phyloP scores from a whole-genome alignment of 2,888 invertebrate genomes.

The Pyralis farinalis region DNA sequence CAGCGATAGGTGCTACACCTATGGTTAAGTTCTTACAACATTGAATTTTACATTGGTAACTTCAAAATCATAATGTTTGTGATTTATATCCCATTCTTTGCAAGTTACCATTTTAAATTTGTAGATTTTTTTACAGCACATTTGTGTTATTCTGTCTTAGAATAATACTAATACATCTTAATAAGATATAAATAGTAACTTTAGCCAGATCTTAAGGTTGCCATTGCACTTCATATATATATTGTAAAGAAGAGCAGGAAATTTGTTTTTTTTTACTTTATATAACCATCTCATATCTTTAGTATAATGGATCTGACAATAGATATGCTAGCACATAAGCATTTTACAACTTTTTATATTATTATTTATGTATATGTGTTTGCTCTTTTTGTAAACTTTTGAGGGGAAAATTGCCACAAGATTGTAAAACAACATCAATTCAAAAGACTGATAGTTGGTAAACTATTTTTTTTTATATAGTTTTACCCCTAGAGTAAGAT shows the following conservation, averaged over 20 bases:
- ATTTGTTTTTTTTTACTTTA: background rate
- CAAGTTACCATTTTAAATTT: too few relatives aligned
- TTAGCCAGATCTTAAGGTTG: too few relatives aligned
- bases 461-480: conserved; percentile 74
- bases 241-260: too few relatives aligned
- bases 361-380: conserved; percentile 22
- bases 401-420: conserved; percentile 72
- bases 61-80: too few relatives aligned
- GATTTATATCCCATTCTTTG: too few relatives aligned
- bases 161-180: too few relatives aligned
- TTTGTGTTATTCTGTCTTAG: too few relatives aligned
- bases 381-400: conserved; percentile 74
- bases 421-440: conserved; percentile 80
- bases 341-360: conserved; percentile 20
- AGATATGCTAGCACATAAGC: conserved; percentile 47
- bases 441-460: conserved; percentile 82
- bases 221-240: too few relatives aligned
- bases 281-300: conserved; percentile 13
- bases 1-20: background rate
- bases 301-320: conserved; percentile 45
- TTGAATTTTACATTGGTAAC: too few relatives aligned
- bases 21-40: background rate
- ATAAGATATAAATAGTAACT: too few relatives aligned
- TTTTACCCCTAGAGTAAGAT: conserved; percentile 79
- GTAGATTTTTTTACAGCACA: too few relatives aligned